Conservation (phyloP, 2,888 invertebrate genomes). For the Amblyjoppa proteus region DNA sequence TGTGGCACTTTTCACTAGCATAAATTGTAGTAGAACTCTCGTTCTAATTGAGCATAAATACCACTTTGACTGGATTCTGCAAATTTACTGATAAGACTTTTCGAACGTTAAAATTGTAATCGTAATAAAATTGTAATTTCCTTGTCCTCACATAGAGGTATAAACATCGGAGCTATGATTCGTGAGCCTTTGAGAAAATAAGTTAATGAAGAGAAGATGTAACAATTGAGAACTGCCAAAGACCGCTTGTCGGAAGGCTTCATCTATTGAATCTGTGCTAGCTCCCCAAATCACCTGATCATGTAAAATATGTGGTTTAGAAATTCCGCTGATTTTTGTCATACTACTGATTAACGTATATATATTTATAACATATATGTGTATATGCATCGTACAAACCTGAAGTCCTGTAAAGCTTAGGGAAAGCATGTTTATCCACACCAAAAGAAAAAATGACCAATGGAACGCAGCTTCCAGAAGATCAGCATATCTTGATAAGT, state of each 20-base stretch:
- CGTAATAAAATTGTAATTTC: not conserved
- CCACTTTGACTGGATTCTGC: constrained; percentile 54
- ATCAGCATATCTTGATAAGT: constrained; percentile 11
- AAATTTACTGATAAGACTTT: not conserved
- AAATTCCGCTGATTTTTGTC: no score
- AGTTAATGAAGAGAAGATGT: constrained; percentile 14
- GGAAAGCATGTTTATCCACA: not conserved
- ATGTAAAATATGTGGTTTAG: not conserved
- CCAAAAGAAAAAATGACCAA: not conserved
- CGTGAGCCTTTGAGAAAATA: constrained; percentile 15
- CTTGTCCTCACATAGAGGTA: not conserved
- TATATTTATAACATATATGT: not conserved
- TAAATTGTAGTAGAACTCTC: constrained; percentile 51
- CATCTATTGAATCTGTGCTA: not conserved
- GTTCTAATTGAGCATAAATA: constrained; percentile 26
- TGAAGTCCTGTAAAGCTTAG: constrained; percentile 21
- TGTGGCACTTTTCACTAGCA: constrained; percentile 43
- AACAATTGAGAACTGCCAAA: not conserved
- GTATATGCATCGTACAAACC: not conserved
- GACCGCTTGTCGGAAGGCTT: not conserved
- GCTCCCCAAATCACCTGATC: not conserved
- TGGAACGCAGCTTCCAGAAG: constrained; percentile 1
- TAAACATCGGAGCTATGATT: constrained; percentile 2
- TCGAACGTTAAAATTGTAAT: not conserved
- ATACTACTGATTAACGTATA: no score